Evolutionary conservation across 1,140 invertebrate species (phyloP), one percentile per base, ranked within the genome.

Genomic region (Plutomurus gul): DNA sequence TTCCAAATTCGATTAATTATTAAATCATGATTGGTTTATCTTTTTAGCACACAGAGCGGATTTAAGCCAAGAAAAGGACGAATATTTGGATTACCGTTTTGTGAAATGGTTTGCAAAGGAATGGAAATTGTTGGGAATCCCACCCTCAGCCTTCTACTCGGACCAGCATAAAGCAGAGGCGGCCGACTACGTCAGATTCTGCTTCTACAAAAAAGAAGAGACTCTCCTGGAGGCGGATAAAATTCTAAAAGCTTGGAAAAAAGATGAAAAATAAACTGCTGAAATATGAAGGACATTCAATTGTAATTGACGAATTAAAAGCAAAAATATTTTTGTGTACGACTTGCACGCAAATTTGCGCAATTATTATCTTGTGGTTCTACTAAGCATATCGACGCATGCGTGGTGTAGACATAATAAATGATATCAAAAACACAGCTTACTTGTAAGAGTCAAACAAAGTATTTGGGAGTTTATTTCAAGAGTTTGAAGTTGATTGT

Each of bases 101-200:
- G 95, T 95, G 0, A 95, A 97, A 87, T 99, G 96, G 93, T 92
- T 99, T 89, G 93, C 92, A 0, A 96, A 95, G 85, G 94, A 97
- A 85, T 92, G 95, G 85, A 96, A 96, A 77, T 86, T 99, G 18
- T 92, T 96, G 84, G 93, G 94, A 37, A 99, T 99, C 84, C 98
- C 98, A 13, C 93, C 95, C 7, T 93, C 93, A 47, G 96, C 95
- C 0, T 99, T 99, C 87, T 99, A 98, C 86, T 92, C 91, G 46
- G 87, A 90, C 0, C 87, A 88, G 20, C 91, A 99, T 86, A 97
- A 97, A 86, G 86, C 90, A 79, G 87, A 97, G 7, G 95, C 91
- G 4, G 93, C 97, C 86, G 91, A 97, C 86, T 94, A 91, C 85
- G 92, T 98, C 4, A 89, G 97, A 33, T 88, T 91, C 81, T 91